Evolutionary conservation across 2,888 invertebrate species (phyloP).

Genomic region (Plemyria rubiginata): DNA sequence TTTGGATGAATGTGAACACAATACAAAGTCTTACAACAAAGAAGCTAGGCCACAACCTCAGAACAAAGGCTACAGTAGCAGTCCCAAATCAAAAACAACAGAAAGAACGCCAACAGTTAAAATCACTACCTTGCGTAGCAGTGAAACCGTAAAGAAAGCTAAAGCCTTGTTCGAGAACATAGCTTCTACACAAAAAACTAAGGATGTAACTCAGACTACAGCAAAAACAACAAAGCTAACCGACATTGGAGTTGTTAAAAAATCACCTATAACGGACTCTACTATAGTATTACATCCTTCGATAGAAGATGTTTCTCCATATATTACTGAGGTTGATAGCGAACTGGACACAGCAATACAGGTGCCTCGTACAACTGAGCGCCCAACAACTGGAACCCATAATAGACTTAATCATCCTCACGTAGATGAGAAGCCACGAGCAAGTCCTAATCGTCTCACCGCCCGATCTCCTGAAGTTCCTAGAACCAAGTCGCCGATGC

Average conservation of each 20-base stretch:
- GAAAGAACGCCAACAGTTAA: conserved; percentile 64
- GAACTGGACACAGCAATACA: conserved; percentile 49
- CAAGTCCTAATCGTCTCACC: conserved; percentile 54
- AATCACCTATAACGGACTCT: conserved; percentile 61
- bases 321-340: conserved; percentile 52
- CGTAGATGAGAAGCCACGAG: conserved; percentile 52
- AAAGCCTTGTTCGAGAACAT: conserved; percentile 89
- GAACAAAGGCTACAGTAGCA: conserved; percentile 50
- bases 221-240: conserved; percentile 71
- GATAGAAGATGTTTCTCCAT: conserved; percentile 54
- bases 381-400: conserved; percentile 47
- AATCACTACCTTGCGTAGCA: conserved; percentile 80
- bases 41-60: conserved; percentile 60
- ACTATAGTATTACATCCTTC: conserved; percentile 56
- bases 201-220: conserved; percentile 48
- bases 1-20: conserved; percentile 44
- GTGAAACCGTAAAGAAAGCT: conserved; percentile 88
- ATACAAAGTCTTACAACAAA: conserved; percentile 51
- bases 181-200: conserved; percentile 69
- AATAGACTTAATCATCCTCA: conserved; percentile 43
- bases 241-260: conserved; percentile 78
- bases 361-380: conserved; percentile 42
- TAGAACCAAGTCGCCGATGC: conserved; percentile 60
- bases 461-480: conserved; percentile 58
- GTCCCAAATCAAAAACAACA: conserved; percentile 51